phyloP scores from a whole-genome alignment of 1,140 invertebrate species.

The Drosophila punjabiensis region DNA sequence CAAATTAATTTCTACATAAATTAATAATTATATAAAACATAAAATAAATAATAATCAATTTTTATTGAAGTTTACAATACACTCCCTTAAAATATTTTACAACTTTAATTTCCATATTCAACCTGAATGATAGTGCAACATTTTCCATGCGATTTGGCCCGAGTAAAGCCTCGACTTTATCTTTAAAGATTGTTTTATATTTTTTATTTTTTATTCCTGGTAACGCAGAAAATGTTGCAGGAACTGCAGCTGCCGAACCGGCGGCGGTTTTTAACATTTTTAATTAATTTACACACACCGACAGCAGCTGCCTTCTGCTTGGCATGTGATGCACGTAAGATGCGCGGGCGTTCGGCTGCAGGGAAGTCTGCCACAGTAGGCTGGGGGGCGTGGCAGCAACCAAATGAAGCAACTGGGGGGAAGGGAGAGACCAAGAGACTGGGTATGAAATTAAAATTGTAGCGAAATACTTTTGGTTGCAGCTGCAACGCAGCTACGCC shows the following conservation, averaged over 20 bases:
- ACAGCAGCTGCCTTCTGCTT: conserved; percentile 74
- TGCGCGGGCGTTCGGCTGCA: conserved; percentile 23
- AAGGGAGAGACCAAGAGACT: no score
- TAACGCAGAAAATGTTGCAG: conserved; percentile 24
- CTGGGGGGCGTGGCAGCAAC: conserved; percentile 12
- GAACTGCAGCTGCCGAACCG: conserved; percentile 47
- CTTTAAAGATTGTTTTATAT: conserved; percentile 18
- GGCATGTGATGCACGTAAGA: conserved; percentile 72
- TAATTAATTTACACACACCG: conserved; percentile 74
- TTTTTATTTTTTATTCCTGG: background rate
- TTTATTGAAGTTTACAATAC: background rate
- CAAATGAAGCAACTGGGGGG: conserved; percentile 33
- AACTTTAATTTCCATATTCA: background rate
- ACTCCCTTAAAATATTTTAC: background rate
- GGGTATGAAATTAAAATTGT: conserved; percentile 71
- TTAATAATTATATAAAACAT: no score
- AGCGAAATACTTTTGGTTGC: conserved; percentile 64
- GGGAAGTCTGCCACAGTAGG: background rate
- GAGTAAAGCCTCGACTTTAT: background rate
- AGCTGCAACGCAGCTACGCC: conserved; percentile 38
- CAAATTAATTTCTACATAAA: no score
- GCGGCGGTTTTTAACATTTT: conserved; percentile 71
- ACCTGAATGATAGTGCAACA: background rate
- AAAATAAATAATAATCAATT: no score
- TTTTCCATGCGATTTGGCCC: conserved; percentile 8